Evolutionary conservation across 2,888 invertebrate species (phyloP), one percentile per base, ranked within the genome.

Genomic region (Euplexia lucipara): DNA sequence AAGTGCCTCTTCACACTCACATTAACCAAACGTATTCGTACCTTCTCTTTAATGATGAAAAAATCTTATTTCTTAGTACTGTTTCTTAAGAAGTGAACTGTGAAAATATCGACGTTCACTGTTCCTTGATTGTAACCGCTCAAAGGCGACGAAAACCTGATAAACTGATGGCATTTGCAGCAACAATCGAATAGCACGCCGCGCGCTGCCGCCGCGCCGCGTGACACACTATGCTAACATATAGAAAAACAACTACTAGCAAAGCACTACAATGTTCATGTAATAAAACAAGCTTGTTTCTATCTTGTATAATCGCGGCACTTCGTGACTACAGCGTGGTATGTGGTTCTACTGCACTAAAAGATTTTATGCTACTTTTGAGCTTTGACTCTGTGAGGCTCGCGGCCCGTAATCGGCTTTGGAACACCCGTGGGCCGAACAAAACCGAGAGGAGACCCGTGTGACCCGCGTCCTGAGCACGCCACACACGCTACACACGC

Each of bases 331-430:
- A 18, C 22, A 35, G 22, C 16, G 3, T 5, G 18, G 10, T 10
- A 34, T 34, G 16, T 18, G 10, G 30, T 22, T 41, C 62, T 62
- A 64, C 39, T 34, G 49, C 39, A 34, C 18, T 49, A 35, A 3
- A 1, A 26, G 7, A 37, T 67, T 37, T 16, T n/a, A 22, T 39
- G 20, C n/a, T n/a, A n/a, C n/a, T n/a, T n/a, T n/a, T 57, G 20
- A 35, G 10, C 12, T 34, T 9, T 30, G 35, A 37, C 35, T 12
- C 9, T 34, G 37, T 35, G 22, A 39, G 20, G 26, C 18, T 37
- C 32, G 9, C 20, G 26, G 32, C 8, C 18, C 18, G 12, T 64
- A 59, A 75, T 58, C 51, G 47, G 60, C 44, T 75, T 60, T 51
- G 20, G 3, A 30, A 22, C 26, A 44, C 44, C n/a, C 8, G 14